A percentile compares a stretch with the other conserved stretches of the same genome.
Conservation (phyloP, 2,888 invertebrate genomes). For the Drosophila tanythrix region DNA sequence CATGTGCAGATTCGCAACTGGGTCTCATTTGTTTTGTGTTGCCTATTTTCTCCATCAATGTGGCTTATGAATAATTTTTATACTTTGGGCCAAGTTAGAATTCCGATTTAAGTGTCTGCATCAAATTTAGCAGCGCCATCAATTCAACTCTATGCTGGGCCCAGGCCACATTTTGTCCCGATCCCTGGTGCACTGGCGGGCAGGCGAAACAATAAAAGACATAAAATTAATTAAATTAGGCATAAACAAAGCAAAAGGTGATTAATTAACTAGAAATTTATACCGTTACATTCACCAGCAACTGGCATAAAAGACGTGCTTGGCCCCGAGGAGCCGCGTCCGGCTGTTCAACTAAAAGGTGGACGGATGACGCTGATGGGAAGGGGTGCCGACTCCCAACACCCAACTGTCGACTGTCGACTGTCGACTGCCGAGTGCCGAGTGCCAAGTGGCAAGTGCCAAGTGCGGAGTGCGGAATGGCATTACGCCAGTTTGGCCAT, state of each 20-base stretch:
- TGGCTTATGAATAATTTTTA: slow-evolving; percentile 10
- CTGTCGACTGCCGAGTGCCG: neutral
- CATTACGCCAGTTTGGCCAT: slow-evolving; percentile 22
- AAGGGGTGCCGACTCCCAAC: neutral
- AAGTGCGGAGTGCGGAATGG: neutral
- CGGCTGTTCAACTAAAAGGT: slow-evolving; percentile 8
- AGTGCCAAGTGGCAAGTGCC: neutral
- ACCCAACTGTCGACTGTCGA: neutral
- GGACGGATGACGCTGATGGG: neutral
- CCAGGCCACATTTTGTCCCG: neutral
- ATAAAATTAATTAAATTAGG: slow-evolving; percentile 71
- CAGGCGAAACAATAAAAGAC: slow-evolving; percentile 61
- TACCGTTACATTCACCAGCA: slow-evolving; percentile 52
- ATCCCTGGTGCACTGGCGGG: slow-evolving; percentile 8
- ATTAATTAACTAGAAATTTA: slow-evolving; percentile 70
- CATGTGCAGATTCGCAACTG: neutral
- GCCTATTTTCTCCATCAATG: slow-evolving; percentile 1
- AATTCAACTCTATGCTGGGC: slow-evolving; percentile 6
- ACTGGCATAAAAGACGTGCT: slow-evolving; percentile 55
- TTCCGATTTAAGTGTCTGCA: slow-evolving; percentile 13
- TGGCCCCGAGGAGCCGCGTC: slow-evolving; percentile 13
- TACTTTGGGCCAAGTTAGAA: slow-evolving; percentile 4
- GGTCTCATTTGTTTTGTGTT: neutral
- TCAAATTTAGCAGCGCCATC: slow-evolving; percentile 17
- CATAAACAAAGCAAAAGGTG: slow-evolving; percentile 71